Conservation (phyloP, 2,888 invertebrate species). For the Mactromeris polynyma region DNA sequence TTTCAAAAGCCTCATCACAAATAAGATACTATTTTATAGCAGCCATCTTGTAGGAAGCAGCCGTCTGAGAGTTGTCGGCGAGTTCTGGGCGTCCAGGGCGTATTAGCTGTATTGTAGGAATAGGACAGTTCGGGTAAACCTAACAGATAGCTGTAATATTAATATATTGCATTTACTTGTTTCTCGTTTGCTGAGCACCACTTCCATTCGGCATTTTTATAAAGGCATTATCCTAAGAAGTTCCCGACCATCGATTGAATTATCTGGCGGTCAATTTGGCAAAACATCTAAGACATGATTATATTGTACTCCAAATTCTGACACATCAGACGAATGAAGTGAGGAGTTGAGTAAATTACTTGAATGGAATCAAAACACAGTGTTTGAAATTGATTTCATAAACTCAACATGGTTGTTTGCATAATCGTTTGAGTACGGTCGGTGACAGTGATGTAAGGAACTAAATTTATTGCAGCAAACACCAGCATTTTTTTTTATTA, state of each 20-base stretch:
- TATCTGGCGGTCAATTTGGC: not conserved
- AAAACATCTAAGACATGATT: not conserved
- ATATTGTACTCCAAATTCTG: not conserved
- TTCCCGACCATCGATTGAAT: conserved; percentile 2
- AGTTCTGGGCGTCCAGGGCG: too few species aligned
- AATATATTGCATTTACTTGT: too few species aligned
- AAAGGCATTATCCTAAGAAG: not conserved
- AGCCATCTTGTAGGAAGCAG: too few species aligned
- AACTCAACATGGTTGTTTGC: not conserved
- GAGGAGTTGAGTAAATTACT: not conserved
- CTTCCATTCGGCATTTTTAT: not conserved
- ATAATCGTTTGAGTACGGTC: not conserved
- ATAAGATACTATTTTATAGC: too few species aligned
- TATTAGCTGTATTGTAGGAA: too few species aligned
- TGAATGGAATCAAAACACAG: not conserved
- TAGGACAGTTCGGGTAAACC: too few species aligned
- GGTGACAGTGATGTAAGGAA: not conserved
- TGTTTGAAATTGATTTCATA: not conserved
- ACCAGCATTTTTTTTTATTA: too few species aligned
- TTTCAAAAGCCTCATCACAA: too few species aligned
- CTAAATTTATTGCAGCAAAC: too few species aligned
- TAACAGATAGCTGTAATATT: too few species aligned
- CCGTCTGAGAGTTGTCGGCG: too few species aligned
- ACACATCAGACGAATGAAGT: not conserved
- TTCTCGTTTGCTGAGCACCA: too few species aligned